A percentile compares a stretch with the other conserved stretches of the same genome.
Evolutionary conservation across 2,888 invertebrate genomes (phyloP).

Genomic region (Tubiluchus corallicola): DNA sequence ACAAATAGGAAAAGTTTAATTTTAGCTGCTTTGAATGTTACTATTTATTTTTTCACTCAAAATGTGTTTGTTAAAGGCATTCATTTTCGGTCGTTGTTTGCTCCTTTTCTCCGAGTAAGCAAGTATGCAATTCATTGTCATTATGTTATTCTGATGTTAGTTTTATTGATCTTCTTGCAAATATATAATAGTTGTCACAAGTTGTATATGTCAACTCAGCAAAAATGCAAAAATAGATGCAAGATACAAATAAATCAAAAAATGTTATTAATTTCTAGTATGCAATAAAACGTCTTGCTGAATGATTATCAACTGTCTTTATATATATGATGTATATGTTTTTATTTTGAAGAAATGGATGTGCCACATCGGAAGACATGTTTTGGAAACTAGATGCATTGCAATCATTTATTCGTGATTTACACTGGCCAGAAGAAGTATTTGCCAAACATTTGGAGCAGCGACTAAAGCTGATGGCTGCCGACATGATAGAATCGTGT

Average conservation of each 20-base stretch:
- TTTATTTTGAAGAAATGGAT: conserved; percentile 52
- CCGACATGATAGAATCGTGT: conserved; percentile 97
- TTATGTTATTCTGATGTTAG: no score
- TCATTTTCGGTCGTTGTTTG: conserved; percentile 7
- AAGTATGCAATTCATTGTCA: no score
- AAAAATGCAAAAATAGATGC: no score
- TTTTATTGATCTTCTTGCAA: no score
- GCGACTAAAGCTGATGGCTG: conserved; percentile 87
- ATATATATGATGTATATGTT: neutral
- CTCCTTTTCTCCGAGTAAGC: neutral
- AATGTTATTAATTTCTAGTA: no score
- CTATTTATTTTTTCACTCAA: conserved; percentile 10
- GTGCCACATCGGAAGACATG: conserved; percentile 92
- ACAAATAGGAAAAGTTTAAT: no score
- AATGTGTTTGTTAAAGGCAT: conserved; percentile 7
- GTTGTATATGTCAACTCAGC: no score
- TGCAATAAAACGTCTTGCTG: no score
- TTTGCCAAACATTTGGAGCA: conserved; percentile 91
- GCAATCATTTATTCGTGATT: conserved; percentile 88
- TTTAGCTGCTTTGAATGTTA: neutral
- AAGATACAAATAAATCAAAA: no score
- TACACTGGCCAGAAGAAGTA: conserved; percentile 97
- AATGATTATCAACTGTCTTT: conserved; percentile 10
- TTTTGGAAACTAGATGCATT: conserved; percentile 98
- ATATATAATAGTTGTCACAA: no score